Conservation (phyloP, 2,797 vertebrate species). For the Rhinella marina region DNA sequence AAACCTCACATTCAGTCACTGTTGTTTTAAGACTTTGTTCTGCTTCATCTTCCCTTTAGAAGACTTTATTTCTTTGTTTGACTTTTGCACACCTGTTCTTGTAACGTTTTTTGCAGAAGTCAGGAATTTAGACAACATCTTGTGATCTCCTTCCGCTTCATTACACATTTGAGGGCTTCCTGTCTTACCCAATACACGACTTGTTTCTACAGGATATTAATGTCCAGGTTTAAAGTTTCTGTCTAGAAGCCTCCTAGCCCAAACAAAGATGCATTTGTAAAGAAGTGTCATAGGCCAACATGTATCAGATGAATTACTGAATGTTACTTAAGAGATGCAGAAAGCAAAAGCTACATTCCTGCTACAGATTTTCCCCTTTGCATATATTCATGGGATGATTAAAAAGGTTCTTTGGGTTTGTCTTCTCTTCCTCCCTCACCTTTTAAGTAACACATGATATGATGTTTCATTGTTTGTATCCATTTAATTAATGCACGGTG, state of each 20-base stretch:
- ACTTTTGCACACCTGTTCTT: slow-evolving; percentile 53
- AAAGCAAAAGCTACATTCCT: slow-evolving; percentile 69
- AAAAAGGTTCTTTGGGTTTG: slow-evolving; percentile 53
- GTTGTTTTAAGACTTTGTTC: slow-evolving; percentile 42
- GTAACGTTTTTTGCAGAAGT: slow-evolving; percentile 33
- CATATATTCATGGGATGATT: slow-evolving; percentile 75
- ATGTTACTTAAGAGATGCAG: slow-evolving; percentile 76
- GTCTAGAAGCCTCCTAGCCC: slow-evolving; percentile 68
- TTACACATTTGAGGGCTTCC: slow-evolving; percentile 79
- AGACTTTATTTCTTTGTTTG: slow-evolving; percentile 47
- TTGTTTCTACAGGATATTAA: slow-evolving; percentile 68
- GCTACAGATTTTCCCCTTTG: slow-evolving; percentile 71
- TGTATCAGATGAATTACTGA: slow-evolving; percentile 78
- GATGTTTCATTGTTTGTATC: slow-evolving; percentile 73
- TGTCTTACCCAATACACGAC: slow-evolving; percentile 66
- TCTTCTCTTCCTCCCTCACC: slow-evolving; percentile 42
- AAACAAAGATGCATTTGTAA: slow-evolving; percentile 77
- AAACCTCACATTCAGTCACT: slow-evolving; percentile 6
- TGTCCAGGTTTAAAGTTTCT: slow-evolving; percentile 73
- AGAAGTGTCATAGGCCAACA: slow-evolving; percentile 76
- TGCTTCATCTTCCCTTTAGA: slow-evolving; percentile 27
- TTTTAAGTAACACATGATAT: slow-evolving; percentile 72
- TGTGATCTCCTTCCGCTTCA: slow-evolving; percentile 79
- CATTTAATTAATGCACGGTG: slow-evolving; percentile 78
- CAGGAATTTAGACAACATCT: slow-evolving; percentile 65